Conservation (phyloP, 2,888 invertebrate species). For the Amphiduros pacificus region DNA sequence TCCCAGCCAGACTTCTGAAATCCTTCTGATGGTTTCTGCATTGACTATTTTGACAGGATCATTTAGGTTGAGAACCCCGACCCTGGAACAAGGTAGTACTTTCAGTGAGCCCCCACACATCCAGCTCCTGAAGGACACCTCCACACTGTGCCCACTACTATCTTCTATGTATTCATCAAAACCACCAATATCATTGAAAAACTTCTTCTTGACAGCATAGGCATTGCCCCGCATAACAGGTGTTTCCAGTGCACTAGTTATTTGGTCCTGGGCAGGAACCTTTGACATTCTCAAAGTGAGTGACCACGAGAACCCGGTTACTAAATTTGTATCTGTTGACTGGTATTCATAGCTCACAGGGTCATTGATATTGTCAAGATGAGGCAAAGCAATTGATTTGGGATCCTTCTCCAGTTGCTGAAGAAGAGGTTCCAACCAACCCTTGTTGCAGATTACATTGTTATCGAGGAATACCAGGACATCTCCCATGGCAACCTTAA, state of each 20-base stretch:
- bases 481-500: slow-evolving; percentile 18
- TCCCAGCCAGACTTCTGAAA: slow-evolving; percentile 29
- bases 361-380: slow-evolving; percentile 29
- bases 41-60: slow-evolving; percentile 29
- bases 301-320: slow-evolving; percentile 26
- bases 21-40: slow-evolving; percentile 19
- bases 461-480: slow-evolving; percentile 30
- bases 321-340: slow-evolving; percentile 12
- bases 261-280: slow-evolving; percentile 5
- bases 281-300: slow-evolving; percentile 23
- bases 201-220: slow-evolving; percentile 26
- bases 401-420: slow-evolving; percentile 19
- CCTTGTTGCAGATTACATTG: slow-evolving; percentile 23
- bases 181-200: slow-evolving; percentile 24
- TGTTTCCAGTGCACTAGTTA: slow-evolving; percentile 3
- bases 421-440: slow-evolving; percentile 33
- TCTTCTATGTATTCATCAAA: slow-evolving; percentile 28
- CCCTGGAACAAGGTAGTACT: slow-evolving; percentile 30
- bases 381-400: slow-evolving; percentile 28
- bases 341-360: slow-evolving; percentile 30
- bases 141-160: slow-evolving; percentile 31
- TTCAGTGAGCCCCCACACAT: slow-evolving; percentile 26
- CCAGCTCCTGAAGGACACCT: slow-evolving; percentile 32
- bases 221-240: slow-evolving; percentile 29
- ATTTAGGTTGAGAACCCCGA: slow-evolving; percentile 29